A percentile compares a stretch with the other conserved stretches of the same genome.
phyloP scores from a whole-genome alignment of 2,888 invertebrate species.

The Zygogramma bicolorata region DNA sequence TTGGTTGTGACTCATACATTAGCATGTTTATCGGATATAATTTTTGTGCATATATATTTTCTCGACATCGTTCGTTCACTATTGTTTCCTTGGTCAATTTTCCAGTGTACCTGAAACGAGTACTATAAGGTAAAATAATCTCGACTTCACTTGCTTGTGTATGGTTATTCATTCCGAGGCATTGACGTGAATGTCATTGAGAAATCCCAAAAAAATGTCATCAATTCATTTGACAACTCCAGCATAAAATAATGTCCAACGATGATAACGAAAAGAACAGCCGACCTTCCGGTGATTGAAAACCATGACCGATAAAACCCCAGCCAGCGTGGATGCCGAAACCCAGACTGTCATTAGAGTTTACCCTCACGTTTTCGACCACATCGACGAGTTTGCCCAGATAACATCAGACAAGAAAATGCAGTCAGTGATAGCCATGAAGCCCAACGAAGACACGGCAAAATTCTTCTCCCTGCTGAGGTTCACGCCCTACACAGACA shows the following conservation, averaged over 20 bases:
- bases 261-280: neutral
- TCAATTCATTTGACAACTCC: too few relatives aligned
- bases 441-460: slow-evolving; percentile 32
- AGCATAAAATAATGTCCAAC: neutral
- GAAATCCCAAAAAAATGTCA: neutral
- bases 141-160: too few relatives aligned
- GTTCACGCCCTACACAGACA: slow-evolving; percentile 52
- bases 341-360: slow-evolving; percentile 52
- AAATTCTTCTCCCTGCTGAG: slow-evolving; percentile 48
- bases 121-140: too few relatives aligned
- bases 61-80: too few relatives aligned
- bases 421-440: slow-evolving; percentile 38
- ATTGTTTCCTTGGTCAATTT: too few relatives aligned
- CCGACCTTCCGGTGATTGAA: neutral
- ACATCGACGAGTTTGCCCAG: slow-evolving; percentile 28
- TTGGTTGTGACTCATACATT: too few relatives aligned
- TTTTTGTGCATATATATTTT: too few relatives aligned
- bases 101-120: too few relatives aligned
- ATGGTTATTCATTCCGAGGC: neutral
- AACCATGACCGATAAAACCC: slow-evolving; percentile 1
- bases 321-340: slow-evolving; percentile 34
- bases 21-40: too few relatives aligned
- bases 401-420: slow-evolving; percentile 44
- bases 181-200: neutral
- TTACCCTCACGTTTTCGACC: slow-evolving; percentile 45